Evolutionary conservation across 2,888 invertebrate species (phyloP).

Genomic region (Mesorhabditis spiculigera): DNA sequence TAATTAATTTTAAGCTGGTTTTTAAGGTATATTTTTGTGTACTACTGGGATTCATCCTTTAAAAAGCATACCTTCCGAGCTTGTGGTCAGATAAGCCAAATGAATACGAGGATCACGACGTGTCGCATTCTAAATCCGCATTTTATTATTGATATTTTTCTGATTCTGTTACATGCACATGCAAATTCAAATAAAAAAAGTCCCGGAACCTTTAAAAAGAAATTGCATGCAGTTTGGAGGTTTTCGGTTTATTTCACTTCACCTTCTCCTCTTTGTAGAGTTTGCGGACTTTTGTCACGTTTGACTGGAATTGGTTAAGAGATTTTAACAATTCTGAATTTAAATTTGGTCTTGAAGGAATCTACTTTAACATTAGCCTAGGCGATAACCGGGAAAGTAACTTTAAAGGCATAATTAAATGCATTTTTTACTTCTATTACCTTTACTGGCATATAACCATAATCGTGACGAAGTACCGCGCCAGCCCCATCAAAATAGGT

Average conservation of each 20-base stretch:
- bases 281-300: background rate
- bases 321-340: background rate
- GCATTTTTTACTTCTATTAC: background rate
- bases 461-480: slow-evolving; percentile 51
- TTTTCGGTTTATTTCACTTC: background rate
- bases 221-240: too few relatives aligned
- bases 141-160: background rate
- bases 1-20: background rate
- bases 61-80: slow-evolving; percentile 42
- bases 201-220: background rate
- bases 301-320: background rate
- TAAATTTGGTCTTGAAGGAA: too few relatives aligned
- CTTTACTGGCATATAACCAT: slow-evolving; percentile 57
- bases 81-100: slow-evolving; percentile 55
- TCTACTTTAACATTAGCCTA: too few relatives aligned
- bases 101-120: slow-evolving; percentile 54
- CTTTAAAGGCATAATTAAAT: too few relatives aligned
- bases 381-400: too few relatives aligned
- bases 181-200: background rate
- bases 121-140: slow-evolving; percentile 41
- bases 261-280: background rate
- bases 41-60: background rate
- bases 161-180: background rate
- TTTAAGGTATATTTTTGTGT: background rate
- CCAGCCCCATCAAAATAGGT: slow-evolving; percentile 48